Conservation (phyloP, 2,888 invertebrate genomes). For the Eilema griseolum region DNA sequence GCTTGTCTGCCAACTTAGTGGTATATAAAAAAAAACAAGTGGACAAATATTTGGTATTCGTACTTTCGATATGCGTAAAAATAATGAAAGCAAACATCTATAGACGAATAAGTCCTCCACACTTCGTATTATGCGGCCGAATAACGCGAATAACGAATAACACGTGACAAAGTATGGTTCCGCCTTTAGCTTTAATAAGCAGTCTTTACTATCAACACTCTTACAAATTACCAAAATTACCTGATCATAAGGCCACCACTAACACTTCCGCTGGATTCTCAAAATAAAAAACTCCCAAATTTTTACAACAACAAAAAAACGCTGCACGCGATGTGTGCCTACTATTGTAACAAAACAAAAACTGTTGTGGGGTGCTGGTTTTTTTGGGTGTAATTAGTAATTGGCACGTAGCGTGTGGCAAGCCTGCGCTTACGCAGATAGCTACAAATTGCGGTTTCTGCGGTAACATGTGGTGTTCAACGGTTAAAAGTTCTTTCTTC, state of each 20-base stretch:
- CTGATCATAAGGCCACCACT: conserved; percentile 17
- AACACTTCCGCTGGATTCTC: conserved; percentile 25
- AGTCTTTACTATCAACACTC: not conserved
- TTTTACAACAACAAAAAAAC: conserved; percentile 20
- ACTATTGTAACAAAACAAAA: conserved; percentile 44
- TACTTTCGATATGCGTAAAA: too few relatives aligned
- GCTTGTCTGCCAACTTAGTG: too few relatives aligned
- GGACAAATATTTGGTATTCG: too few relatives aligned
- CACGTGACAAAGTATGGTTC: too few relatives aligned
- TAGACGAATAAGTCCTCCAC: too few relatives aligned
- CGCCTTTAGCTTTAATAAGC: not conserved
- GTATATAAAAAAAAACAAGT: too few relatives aligned
- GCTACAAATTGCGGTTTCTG: conserved; percentile 52
- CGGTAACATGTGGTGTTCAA: conserved; percentile 46
- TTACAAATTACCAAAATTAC: conserved; percentile 1
- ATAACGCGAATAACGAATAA: too few relatives aligned
- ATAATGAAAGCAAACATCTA: too few relatives aligned
- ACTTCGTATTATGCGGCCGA: too few relatives aligned
- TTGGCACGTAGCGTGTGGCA: conserved; percentile 76
- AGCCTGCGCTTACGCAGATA: conserved; percentile 46
- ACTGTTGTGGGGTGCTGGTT: conserved; percentile 49
- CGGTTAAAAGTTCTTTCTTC: conserved; percentile 38
- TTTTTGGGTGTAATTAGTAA: conserved; percentile 76
- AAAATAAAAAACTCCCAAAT: conserved; percentile 22
- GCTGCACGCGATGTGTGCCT: conserved; percentile 47